These are phyloP conservation scores for Maniola jurtina DNA, from an alignment of 1,140 invertebrate species.

Conservation along the genomic window DNA sequence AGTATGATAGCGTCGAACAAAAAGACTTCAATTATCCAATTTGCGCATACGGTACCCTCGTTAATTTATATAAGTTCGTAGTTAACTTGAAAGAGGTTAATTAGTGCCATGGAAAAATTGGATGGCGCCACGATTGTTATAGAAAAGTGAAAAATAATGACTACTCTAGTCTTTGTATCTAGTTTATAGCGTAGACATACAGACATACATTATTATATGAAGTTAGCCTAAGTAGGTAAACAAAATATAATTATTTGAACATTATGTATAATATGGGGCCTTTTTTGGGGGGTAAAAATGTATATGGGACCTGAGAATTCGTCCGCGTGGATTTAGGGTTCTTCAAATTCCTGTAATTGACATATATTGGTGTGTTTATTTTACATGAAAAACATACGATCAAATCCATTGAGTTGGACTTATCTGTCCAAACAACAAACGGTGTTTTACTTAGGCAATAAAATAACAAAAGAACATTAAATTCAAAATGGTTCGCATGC, in stretches of 20 bases:
- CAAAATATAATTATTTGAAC: too few species aligned
- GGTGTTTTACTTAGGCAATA: neutral
- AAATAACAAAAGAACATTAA: slow-evolving; percentile 1
- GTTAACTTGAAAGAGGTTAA: slow-evolving; percentile 37
- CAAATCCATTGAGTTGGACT: too few species aligned
- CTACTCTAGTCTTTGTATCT: neutral
- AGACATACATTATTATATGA: too few species aligned
- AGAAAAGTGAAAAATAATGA: slow-evolving; percentile 15
- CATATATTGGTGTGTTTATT: too few species aligned
- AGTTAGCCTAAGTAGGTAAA: too few species aligned
- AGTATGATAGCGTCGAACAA: slow-evolving; percentile 37
- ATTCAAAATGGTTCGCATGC: neutral
- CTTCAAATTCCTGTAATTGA: too few species aligned
- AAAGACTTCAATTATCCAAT: slow-evolving; percentile 53
- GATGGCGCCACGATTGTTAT: slow-evolving; percentile 17
- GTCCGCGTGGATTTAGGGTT: too few species aligned
- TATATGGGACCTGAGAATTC: too few species aligned
- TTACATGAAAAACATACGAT: too few species aligned
- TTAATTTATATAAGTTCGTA: slow-evolving; percentile 46
- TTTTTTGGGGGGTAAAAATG: too few species aligned
- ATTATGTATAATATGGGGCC: too few species aligned
- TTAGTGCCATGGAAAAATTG: slow-evolving; percentile 42
- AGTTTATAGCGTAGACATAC: neutral
- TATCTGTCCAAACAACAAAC: neutral
- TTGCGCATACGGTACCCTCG: slow-evolving; percentile 39